Evolutionary conservation across 2,888 invertebrate species (phyloP), one percentile per base, ranked within the genome.

Genomic region (Dione vanillae): DNA sequence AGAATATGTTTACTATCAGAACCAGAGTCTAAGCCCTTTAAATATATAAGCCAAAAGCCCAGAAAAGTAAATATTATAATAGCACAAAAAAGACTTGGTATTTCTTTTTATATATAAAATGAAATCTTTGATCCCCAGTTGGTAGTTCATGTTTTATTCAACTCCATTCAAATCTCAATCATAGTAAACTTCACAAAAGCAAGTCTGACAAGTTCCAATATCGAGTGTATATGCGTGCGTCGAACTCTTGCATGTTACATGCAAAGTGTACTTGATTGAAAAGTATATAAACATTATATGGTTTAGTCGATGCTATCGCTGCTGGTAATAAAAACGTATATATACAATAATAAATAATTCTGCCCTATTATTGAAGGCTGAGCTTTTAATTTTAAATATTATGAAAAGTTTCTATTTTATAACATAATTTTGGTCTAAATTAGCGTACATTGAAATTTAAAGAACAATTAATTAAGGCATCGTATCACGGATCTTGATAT

Each of bases 121-220:
- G 3, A 61, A 61, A 16, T 16, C n/a, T 43, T 61, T 43, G 61
- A 16, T 45, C 61, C 11, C n/a, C 27, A 16, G 45, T 43, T 61
- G 56, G 56, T 16, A 56, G 16, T 61, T 61, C 61, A 61, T 45
- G 61, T 45, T 45, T 61, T 45, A 45, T 61, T 61, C 61, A 61
- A 16, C 27, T 61, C n/a, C 27, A 61, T 61, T 61, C 61, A 61
- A 45, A 61, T 45, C 16, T 35, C 45, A 45, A 61, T 61, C 45
- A 35, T 45, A 61, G 61, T 35, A n/a, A 45, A 27, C 20, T 45
- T 61, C 16, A 45, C 11, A 61, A 40, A 49, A 56, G 56, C 16
- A 40, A 61, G 35, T 35, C 61, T 45, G 61, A 45, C 43, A 45
- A 16, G 27, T 20, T 8, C 16, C 45, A 54, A 47, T 47, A 40